Percentiles rank a stretch among this genome's conserved stretches.
Conservation (phyloP, 2,888 invertebrate species). For the Drosophila sordidapex region DNA sequence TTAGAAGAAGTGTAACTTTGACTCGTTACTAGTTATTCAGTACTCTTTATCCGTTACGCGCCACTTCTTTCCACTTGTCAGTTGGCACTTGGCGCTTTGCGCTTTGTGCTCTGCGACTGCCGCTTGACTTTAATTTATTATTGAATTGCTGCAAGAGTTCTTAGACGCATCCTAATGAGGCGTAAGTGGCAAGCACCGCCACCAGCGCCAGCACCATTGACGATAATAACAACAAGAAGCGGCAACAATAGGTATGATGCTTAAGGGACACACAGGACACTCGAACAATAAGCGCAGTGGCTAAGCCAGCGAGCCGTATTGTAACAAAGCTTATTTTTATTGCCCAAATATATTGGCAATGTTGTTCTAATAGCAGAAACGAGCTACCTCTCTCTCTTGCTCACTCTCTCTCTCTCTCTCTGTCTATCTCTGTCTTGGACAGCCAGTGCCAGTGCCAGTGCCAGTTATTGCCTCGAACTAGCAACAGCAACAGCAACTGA, state of each 20-base stretch:
- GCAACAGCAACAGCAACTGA: constrained; percentile 28
- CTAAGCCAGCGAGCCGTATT: constrained; percentile 57
- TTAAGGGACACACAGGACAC: constrained; percentile 52
- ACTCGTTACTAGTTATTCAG: constrained; percentile 37
- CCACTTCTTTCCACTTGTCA: constrained; percentile 22
- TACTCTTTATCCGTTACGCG: constrained; percentile 35
- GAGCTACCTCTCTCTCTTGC: constrained; percentile 40
- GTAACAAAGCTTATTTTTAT: constrained; percentile 78
- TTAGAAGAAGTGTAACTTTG: constrained; percentile 6
- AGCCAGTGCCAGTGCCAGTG: constrained; percentile 9
- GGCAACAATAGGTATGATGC: constrained; percentile 41
- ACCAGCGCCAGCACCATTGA: constrained; percentile 54
- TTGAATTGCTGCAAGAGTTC: constrained; percentile 72
- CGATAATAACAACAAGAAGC: constrained; percentile 10
- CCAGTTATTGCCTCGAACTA: constrained; percentile 41
- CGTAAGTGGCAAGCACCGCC: constrained; percentile 77
- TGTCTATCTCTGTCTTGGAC: constrained; percentile 7
- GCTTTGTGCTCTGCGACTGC: constrained; percentile 35
- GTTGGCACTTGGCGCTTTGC: constrained; percentile 41
- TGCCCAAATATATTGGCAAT: constrained; percentile 78
- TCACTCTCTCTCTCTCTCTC: background rate
- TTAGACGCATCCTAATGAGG: constrained; percentile 80
- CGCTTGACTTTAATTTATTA: constrained; percentile 56
- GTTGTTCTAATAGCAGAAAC: constrained; percentile 80
- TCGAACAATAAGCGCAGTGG: constrained; percentile 22